Percentiles rank a stretch among this genome's conserved stretches.
Evolutionary conservation across 2,888 invertebrate species (phyloP).

Genomic region (Portevinia maculata): DNA sequence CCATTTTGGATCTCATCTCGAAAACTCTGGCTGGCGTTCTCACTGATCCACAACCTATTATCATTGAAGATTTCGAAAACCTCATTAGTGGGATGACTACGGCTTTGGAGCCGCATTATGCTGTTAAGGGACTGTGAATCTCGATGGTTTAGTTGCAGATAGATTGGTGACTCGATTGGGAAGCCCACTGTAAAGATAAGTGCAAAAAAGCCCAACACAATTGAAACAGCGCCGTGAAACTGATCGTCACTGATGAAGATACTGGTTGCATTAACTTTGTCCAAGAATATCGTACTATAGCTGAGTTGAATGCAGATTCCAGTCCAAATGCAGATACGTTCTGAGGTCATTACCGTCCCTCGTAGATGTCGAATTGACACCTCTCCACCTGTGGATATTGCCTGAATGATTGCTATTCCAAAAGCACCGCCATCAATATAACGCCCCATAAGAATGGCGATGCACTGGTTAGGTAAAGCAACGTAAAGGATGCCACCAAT

Average conservation of each 20-base stretch:
- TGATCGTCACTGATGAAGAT: slow-evolving; percentile 78
- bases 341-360: slow-evolving; percentile 79
- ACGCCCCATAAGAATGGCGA: slow-evolving; percentile 77
- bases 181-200: slow-evolving; percentile 76
- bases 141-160: slow-evolving; percentile 77
- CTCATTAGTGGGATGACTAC: slow-evolving; percentile 29
- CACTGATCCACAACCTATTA: slow-evolving; percentile 55
- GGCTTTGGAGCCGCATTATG: slow-evolving; percentile 65
- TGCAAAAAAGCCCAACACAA: slow-evolving; percentile 77
- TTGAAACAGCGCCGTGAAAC: slow-evolving; percentile 78
- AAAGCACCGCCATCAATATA: slow-evolving; percentile 80
- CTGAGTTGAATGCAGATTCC: slow-evolving; percentile 79
- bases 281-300: slow-evolving; percentile 74
- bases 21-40: slow-evolving; percentile 44
- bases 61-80: slow-evolving; percentile 57
- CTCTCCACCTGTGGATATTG: slow-evolving; percentile 79
- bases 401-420: slow-evolving; percentile 79
- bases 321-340: slow-evolving; percentile 80
- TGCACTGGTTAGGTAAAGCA: slow-evolving; percentile 75
- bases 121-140: slow-evolving; percentile 76
- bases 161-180: slow-evolving; percentile 78
- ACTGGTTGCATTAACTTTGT: slow-evolving; percentile 6
- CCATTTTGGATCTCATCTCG: slow-evolving; percentile 48
- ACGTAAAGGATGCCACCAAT: slow-evolving; percentile 78
- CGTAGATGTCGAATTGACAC: slow-evolving; percentile 79